Conservation (phyloP, 2,113 vertebrate genomes). For the Pseudorectes ferrugineus region DNA sequence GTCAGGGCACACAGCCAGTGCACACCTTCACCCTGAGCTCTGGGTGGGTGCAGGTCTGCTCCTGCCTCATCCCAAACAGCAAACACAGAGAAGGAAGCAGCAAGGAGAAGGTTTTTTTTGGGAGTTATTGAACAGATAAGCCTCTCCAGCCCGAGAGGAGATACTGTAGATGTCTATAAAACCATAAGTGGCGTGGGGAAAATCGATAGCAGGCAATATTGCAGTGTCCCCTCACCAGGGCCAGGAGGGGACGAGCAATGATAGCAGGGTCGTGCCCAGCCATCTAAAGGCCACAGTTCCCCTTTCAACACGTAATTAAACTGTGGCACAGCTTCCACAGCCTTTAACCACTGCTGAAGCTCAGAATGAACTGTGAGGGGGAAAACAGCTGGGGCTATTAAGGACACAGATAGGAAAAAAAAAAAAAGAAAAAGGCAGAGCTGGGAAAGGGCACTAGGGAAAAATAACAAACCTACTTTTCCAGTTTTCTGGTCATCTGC, state of each 20-base stretch:
- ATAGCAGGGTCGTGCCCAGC: neutral
- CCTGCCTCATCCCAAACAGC: neutral
- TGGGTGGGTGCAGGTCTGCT: neutral
- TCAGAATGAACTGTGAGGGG: neutral
- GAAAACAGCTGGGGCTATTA: neutral
- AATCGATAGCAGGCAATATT: neutral
- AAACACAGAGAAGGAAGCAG: neutral
- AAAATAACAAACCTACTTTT: neutral
- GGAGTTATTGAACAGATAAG: neutral
- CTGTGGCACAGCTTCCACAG: neutral
- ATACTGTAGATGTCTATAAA: neutral
- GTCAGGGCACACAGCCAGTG: neutral
- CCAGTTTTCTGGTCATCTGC: neutral
- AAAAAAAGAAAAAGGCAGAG: neutral
- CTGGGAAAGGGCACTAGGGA: neutral
- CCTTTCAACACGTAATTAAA: neutral
- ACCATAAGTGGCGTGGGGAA: neutral
- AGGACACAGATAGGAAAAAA: accelerated
- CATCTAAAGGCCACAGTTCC: neutral
- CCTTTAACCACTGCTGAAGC: neutral
- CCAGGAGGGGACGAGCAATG: neutral
- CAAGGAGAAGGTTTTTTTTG: neutral
- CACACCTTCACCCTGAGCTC: neutral
- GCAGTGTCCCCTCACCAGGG: neutral
- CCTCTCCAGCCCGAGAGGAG: neutral